phyloP scores from a whole-genome alignment of 2,888 invertebrate genomes.

The Eupithecia centaureata region DNA sequence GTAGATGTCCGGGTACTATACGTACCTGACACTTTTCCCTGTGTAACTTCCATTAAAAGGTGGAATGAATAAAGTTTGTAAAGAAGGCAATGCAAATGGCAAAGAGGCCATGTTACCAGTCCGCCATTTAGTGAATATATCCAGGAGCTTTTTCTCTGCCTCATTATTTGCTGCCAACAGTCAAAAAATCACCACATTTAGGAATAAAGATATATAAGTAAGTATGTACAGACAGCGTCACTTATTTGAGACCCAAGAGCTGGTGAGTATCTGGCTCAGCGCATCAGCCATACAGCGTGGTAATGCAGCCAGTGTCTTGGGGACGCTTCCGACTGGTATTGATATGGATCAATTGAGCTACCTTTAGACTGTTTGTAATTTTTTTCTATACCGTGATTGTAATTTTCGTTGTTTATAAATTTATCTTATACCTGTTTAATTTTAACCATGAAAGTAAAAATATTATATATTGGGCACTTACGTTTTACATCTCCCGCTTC shows the following conservation, averaged over 20 bases:
- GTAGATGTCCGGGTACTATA: background rate
- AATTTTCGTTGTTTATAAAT: background rate
- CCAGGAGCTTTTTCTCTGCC: background rate
- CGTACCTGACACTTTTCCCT: constrained; percentile 49
- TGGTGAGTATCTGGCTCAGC: no score
- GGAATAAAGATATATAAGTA: background rate
- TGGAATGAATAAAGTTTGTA: constrained; percentile 40
- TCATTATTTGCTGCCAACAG: background rate
- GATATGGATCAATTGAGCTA: no score
- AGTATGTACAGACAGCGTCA: background rate
- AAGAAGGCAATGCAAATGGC: constrained; percentile 40
- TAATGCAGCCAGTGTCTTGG: no score
- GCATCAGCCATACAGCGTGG: no score
- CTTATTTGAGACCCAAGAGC: no score
- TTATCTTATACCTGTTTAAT: background rate
- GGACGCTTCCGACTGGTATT: no score
- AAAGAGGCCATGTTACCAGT: constrained; percentile 27
- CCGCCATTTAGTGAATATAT: constrained; percentile 48
- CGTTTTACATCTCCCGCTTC: background rate
- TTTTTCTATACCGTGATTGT: no score
- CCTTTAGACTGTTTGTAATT: no score
- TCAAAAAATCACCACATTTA: background rate
- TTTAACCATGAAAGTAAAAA: background rate
- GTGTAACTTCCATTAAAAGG: constrained; percentile 47
- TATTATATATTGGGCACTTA: background rate